Evolutionary conservation across 2,888 invertebrate genomes (phyloP).

Genomic region (Alsophila aescularia): DNA sequence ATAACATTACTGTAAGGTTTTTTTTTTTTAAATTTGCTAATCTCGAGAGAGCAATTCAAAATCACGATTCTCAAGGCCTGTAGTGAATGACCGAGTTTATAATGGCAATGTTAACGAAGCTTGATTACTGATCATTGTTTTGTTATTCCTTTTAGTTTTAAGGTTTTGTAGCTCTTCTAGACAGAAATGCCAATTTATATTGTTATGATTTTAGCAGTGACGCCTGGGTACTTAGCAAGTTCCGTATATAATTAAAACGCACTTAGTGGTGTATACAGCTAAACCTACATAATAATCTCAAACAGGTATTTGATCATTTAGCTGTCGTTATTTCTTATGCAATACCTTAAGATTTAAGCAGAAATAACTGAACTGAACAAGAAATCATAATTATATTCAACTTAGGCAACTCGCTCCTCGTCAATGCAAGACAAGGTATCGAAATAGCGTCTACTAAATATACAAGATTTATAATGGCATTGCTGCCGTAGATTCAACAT

Average conservation of each 20-base stretch:
- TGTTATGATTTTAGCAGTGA: no score
- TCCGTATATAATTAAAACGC: no score
- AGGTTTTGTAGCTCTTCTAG: no score
- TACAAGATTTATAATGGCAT: conserved; percentile 1
- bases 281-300: no score
- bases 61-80: not conserved
- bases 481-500: not conserved
- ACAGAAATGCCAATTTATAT: no score
- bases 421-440: conserved; percentile 1
- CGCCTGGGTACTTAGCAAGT: no score
- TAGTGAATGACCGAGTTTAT: not conserved
- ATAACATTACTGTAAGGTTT: not conserved
- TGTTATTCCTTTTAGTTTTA: not conserved
- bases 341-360: no score
- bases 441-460: not conserved
- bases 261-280: no score
- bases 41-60: conserved; percentile 1
- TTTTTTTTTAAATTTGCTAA: not conserved
- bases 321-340: no score
- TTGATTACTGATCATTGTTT: not conserved
- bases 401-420: conserved; percentile 5
- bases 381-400: not conserved
- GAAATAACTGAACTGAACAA: not conserved
- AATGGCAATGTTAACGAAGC: not conserved
- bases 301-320: no score